A percentile compares a stretch with the other conserved stretches of the same genome.
Evolutionary conservation across 2,797 vertebrate species (phyloP).

Genomic region (Hirundo rustica): DNA sequence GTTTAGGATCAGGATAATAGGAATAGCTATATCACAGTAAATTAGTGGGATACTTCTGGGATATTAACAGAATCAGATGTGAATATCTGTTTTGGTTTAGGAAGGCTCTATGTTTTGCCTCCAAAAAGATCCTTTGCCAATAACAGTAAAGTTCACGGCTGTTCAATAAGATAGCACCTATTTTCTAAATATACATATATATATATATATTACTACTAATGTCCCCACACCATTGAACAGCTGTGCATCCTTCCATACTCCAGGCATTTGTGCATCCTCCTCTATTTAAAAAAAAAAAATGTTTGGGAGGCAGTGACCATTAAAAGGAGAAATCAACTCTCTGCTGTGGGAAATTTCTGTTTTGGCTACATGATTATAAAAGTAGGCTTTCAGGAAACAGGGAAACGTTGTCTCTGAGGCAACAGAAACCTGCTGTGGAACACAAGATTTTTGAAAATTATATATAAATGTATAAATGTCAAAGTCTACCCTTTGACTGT

Average conservation of each 20-base stretch:
- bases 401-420: neutral
- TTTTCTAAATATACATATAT: neutral
- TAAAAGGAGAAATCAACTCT: neutral
- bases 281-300: neutral
- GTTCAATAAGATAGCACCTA: neutral
- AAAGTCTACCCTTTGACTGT: neutral
- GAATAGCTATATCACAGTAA: neutral
- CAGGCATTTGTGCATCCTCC: neutral
- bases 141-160: neutral
- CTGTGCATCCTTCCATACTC: neutral
- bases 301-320: neutral
- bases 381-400: neutral
- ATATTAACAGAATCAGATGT: neutral
- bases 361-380: neutral
- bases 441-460: neutral
- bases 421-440: neutral
- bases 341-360: neutral
- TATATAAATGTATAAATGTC: neutral
- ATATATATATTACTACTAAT: neutral
- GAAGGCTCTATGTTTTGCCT: neutral
- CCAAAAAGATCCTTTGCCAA: neutral
- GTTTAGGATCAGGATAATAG: constrained; percentile 5
- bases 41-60: neutral
- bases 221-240: neutral
- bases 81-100: neutral